Evolutionary conservation across 2,888 invertebrate species (phyloP).

Genomic region (Axea sp.): DNA sequence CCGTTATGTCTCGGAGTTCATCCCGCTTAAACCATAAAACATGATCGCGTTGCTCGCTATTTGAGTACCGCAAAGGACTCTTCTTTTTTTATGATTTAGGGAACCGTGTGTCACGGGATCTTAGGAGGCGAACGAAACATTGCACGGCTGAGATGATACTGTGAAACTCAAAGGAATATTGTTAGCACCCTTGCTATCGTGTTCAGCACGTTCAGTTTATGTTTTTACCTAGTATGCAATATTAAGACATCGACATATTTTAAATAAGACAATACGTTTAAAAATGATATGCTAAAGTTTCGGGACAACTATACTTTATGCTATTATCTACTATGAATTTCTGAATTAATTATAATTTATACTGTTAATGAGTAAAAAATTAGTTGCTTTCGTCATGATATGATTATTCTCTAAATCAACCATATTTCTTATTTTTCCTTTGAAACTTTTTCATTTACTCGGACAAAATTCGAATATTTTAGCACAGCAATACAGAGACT

Average conservation of each 20-base stretch:
- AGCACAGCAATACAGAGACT: too few relatives aligned
- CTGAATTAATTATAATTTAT: too few relatives aligned
- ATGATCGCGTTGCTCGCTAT: conserved; percentile 60
- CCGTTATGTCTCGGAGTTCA: conserved; percentile 54
- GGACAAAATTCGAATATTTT: too few relatives aligned
- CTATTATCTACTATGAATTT: too few relatives aligned
- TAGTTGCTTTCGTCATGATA: too few relatives aligned
- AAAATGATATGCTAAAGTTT: too few relatives aligned
- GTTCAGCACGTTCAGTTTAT: conserved; percentile 37
- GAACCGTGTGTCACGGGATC: conserved; percentile 65
- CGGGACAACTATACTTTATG: too few relatives aligned
- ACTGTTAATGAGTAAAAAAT: too few relatives aligned
- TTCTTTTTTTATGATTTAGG: conserved; percentile 70
- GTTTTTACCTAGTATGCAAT: conserved; percentile 10
- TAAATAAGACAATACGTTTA: conserved; percentile 7
- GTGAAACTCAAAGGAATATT: conserved; percentile 74
- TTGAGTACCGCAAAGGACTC: conserved; percentile 67
- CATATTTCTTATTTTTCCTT: too few relatives aligned
- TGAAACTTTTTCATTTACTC: too few relatives aligned
- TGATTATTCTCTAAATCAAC: too few relatives aligned
- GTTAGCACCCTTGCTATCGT: conserved; percentile 66
- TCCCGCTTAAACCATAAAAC: conserved; percentile 58
- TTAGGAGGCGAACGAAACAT: conserved; percentile 67
- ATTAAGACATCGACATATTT: conserved; percentile 31
- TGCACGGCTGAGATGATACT: conserved; percentile 73